Conservation (phyloP, 2,797 vertebrate species). For the Rhabdophis nuchalis region DNA sequence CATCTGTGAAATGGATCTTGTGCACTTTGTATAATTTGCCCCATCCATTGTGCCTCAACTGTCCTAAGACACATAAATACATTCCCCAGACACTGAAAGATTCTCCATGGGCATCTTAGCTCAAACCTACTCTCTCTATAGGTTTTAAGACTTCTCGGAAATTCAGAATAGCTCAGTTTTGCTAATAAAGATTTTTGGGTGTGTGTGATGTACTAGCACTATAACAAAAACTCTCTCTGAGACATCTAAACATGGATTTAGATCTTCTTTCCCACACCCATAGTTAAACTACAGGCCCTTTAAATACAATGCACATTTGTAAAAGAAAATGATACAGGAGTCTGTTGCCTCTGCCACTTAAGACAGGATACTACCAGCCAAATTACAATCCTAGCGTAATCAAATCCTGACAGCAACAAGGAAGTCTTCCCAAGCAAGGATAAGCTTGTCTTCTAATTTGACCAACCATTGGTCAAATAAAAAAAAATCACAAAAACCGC, state of each 20-base stretch:
- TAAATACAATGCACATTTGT: neutral
- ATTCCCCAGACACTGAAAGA: neutral
- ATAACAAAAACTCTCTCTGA: neutral
- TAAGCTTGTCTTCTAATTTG: neutral
- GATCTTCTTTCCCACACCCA: neutral
- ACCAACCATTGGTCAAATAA: neutral
- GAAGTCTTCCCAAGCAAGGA: neutral
- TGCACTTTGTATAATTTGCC: neutral
- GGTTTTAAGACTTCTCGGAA: neutral
- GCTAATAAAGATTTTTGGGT: neutral
- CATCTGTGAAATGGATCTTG: neutral
- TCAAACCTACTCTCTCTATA: neutral
- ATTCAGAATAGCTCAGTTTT: neutral
- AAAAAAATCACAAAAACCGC: neutral
- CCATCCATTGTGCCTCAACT: neutral
- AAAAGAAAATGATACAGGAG: neutral
- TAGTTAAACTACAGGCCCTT: neutral
- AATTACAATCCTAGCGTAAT: neutral
- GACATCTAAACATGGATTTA: neutral
- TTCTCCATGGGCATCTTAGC: no score
- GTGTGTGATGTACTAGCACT: neutral
- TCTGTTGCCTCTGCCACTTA: neutral
- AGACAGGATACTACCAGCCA: neutral
- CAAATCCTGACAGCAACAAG: neutral
- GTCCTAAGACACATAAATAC: neutral